Evolutionary conservation across 2,888 invertebrate genomes (phyloP), one percentile per base, ranked within the genome.

Genomic region (Candidula unifasciata): DNA sequence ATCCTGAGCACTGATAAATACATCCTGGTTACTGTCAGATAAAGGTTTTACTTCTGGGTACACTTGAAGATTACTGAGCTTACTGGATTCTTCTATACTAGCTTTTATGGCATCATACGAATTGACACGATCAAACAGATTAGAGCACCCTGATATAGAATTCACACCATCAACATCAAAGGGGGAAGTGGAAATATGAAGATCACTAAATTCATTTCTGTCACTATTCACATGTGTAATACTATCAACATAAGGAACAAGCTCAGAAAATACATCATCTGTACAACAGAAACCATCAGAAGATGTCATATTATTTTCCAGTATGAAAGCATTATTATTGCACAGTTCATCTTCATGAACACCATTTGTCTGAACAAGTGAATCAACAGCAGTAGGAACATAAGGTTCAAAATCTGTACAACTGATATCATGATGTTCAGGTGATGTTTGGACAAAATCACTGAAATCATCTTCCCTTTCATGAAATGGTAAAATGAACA

Each of bases 321-420:
- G 10, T 44, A 44, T n/a, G 73, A n/a, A 73, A 73, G 24, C n/a
- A 37, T 71, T 24, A 6, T 71, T 37, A 73, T 73, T 73, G 73
- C 52, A 73, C 73, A 44, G 52, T 21, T 73, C 73, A 44, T n/a
- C 27, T 13, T 73, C 73, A 44, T n/a, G n/a, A 73, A 52, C 54
- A 54, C 18, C 27, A 3, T 74, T 33, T 30, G 3, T 21, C 3
- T 24, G 5, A 16, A 74, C 18, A 54, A 74, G 33, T 54, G 74
- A 74, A 74, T 74, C 21, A 74, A 30, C 30, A n/a, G n/a, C 77
- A 35, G 57, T 35, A 24, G 35, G 30, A 80, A 37, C 18, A 69
- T 71, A 44, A 35, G 78, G 57, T 73, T 83, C 73, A 60, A 76
- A 80, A 35, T 80, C 80, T 44, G 74, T 54, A 57, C 76, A 84